Evolutionary conservation across 2,113 vertebrate species (phyloP).

Genomic region (Salminus brasiliensis): DNA sequence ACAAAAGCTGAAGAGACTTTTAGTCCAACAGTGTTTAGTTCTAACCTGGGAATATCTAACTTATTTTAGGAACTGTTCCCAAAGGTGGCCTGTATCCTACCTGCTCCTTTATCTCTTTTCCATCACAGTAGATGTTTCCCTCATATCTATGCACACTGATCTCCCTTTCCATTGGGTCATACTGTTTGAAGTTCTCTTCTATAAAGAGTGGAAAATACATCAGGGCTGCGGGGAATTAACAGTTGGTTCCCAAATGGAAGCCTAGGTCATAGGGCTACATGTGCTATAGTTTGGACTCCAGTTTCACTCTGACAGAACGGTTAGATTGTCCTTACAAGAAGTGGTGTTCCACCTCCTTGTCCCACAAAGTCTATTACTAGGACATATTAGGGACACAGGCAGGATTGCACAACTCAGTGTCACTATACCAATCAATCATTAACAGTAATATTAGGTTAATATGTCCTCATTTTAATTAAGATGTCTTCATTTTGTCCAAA

Average conservation of each 20-base stretch:
- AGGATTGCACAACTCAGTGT: not conserved
- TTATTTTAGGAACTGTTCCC: not conserved
- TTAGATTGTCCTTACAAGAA: constrained; percentile 22
- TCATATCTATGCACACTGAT: constrained; percentile 26
- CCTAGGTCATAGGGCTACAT: constrained; percentile 39
- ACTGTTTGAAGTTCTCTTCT: constrained; percentile 9
- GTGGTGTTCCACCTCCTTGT: not conserved
- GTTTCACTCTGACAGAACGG: constrained; percentile 32
- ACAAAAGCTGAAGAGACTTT: not conserved
- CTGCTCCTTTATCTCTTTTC: constrained; percentile 28
- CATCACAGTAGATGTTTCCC: constrained; percentile 19
- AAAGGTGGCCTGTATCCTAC: not conserved
- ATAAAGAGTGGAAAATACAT: constrained; percentile 43
- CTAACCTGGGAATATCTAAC: not conserved
- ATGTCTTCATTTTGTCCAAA: not conserved
- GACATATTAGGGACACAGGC: constrained; percentile 7
- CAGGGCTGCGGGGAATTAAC: constrained; percentile 47
- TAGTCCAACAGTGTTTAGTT: not conserved
- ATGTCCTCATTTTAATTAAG: not conserved
- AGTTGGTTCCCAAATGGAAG: constrained; percentile 32
- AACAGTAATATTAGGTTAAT: not conserved
- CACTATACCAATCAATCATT: no score
- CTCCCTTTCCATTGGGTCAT: constrained; percentile 36
- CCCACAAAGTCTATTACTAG: not conserved
- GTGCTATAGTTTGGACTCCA: constrained; percentile 4